Base-by-base conservation (phyloP, 2,888 invertebrate species). In the Zhengitettix transpicula region DNA sequence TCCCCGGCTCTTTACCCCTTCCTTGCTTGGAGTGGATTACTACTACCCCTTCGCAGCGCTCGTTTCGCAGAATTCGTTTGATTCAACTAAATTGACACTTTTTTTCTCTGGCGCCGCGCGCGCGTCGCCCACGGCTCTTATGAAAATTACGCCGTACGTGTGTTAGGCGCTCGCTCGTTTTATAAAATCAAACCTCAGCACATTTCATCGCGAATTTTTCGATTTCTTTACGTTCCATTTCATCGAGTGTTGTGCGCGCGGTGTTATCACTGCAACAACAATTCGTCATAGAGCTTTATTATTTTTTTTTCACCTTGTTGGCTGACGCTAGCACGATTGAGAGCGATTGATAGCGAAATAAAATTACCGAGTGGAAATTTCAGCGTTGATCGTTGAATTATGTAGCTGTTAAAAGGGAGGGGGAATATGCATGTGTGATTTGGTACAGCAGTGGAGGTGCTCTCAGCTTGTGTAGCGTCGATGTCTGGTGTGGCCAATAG, bases 301-400 rank as follows among this genome's bases (percentile, higher is more conserved):
- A 57, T 57, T 60, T 56, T 60, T 60, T 60, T 60, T 60, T 56
- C 60, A 60, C 56, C 60, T 60, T 60, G 53, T 58, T 55, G 52
- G 40, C 28, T 55, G n/a, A 28, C 40, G 41, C 56, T 52, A 47
- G 40, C 51, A 11, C 51, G 60, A 60, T 60, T 44, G 53, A 56
- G 54, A 59, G 59, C 61, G 61, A 61, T 59, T 58, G 61, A 61
- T 61, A 61, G 53, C 59, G 58, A 61, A 61, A 61, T 61, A 59
- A 61, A 61, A 59, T 61, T 59, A 58, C 61, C 58, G 59, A 59
- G 59, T 47, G 55, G 57, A 61, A 61, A 61, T 61, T 61, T 61
- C 55, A 57, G 60, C 56, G 47, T 12, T 51, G 55, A n/a, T 15
- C 56, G 58, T 58, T 61, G 60, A 60, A 60, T 60, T 60, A 60